A percentile compares a stretch with the other conserved stretches of the same genome.
phyloP scores from a whole-genome alignment of 1,140 invertebrate genomes.

The Drosophila truncata region DNA sequence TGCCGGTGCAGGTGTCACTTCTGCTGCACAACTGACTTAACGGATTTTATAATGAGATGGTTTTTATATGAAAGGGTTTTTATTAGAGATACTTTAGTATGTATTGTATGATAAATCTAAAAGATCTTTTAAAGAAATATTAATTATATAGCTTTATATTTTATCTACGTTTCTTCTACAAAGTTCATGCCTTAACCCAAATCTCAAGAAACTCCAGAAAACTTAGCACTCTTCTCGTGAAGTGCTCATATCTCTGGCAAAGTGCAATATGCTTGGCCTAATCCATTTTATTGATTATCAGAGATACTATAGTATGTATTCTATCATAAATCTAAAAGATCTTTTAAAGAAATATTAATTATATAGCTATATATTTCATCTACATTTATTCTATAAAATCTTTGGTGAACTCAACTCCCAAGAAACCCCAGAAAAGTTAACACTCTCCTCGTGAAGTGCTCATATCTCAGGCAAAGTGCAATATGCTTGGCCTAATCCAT shows the following conservation, averaged over 20 bases:
- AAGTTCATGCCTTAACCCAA: not conserved
- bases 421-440: not conserved
- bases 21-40: conserved; percentile 21
- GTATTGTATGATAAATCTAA: too few relatives aligned
- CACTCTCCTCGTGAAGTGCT: not conserved
- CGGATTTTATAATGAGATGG: conserved; percentile 56
- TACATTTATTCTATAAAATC: not conserved
- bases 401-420: not conserved
- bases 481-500: conserved; percentile 3
- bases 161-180: not conserved
- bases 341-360: too few relatives aligned
- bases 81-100: not conserved
- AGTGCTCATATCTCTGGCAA: not conserved
- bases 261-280: conserved; percentile 8
- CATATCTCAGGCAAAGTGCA: not conserved
- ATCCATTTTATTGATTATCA: not conserved
- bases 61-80: not conserved
- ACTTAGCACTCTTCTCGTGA: not conserved
- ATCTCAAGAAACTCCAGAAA: not conserved
- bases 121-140: too few relatives aligned
- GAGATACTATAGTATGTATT: not conserved
- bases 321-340: too few relatives aligned
- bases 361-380: not conserved
- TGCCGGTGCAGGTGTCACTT: conserved; percentile 37
- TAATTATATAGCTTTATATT: not conserved